A percentile compares a stretch with the other conserved stretches of the same genome.
phyloP scores from a whole-genome alignment of 1,140 invertebrate genomes.

The Riptortus pedestris region DNA sequence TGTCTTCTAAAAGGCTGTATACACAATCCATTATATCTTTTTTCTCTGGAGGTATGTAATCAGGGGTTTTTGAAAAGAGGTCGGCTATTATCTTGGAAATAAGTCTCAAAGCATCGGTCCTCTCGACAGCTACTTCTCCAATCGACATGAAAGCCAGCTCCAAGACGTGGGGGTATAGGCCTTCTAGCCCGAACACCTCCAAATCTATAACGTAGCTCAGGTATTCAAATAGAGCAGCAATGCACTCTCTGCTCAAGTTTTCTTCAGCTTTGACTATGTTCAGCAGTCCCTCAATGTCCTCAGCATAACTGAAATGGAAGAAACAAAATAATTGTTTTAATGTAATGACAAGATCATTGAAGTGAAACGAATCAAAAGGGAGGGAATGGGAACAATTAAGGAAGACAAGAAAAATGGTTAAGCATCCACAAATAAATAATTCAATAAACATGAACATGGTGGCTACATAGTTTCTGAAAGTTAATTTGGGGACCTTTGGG shows the following conservation, averaged over 20 bases:
- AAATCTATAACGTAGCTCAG: background rate
- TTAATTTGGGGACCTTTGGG: no score
- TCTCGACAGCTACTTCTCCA: background rate
- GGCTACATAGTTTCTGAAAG: no score
- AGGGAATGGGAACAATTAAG: constrained; percentile 13
- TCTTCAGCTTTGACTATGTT: background rate
- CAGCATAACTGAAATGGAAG: constrained; percentile 5
- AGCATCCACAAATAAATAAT: no score
- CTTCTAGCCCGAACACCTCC: background rate
- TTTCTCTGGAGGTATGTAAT: background rate
- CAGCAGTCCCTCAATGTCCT: constrained; percentile 8
- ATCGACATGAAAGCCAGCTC: constrained; percentile 8
- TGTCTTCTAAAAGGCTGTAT: background rate
- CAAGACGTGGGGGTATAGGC: constrained; percentile 7
- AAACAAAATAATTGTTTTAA: no score
- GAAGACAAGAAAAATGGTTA: no score
- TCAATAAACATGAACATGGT: no score
- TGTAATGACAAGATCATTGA: background rate
- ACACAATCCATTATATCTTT: background rate
- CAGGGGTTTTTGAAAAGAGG: background rate
- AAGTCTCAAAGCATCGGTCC: constrained; percentile 5
- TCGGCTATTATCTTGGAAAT: constrained; percentile 2
- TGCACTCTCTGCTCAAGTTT: constrained; percentile 6
- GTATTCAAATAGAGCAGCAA: constrained; percentile 22
- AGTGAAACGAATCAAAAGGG: background rate